Evolutionary conservation across 2,797 vertebrate genomes (phyloP).

Genomic region (Mus spretus): DNA sequence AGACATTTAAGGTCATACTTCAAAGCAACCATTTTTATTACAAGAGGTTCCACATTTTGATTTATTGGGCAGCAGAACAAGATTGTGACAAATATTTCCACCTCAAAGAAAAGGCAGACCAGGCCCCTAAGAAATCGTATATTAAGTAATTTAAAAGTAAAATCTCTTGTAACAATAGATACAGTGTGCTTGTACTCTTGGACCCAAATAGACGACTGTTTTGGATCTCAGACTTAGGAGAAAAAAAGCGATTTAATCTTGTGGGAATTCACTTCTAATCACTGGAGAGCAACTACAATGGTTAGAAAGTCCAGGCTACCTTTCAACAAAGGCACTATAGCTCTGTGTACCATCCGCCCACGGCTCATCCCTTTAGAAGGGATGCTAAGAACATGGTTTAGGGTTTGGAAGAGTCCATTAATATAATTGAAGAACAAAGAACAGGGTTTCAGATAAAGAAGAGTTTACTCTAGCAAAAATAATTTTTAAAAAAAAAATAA

Average conservation of each 20-base stretch:
- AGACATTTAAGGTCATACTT: slow-evolving; percentile 88
- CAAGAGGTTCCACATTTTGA: slow-evolving; percentile 84
- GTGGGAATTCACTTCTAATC: slow-evolving; percentile 55
- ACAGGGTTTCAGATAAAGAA: slow-evolving; percentile 23
- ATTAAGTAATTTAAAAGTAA: slow-evolving; percentile 81
- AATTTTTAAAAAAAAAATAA: neutral
- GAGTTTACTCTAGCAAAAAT: slow-evolving; percentile 21
- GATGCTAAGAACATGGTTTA: neutral
- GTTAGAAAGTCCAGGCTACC: neutral
- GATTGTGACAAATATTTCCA: slow-evolving; percentile 82
- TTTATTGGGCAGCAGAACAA: slow-evolving; percentile 87
- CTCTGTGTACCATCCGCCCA: neutral
- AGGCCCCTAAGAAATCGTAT: slow-evolving; percentile 75
- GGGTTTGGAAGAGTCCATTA: neutral
- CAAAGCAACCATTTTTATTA: slow-evolving; percentile 90
- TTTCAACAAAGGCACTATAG: slow-evolving; percentile 25
- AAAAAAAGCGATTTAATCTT: slow-evolving; percentile 58
- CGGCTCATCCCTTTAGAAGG: neutral
- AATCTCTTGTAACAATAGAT: neutral
- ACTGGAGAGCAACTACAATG: slow-evolving; percentile 45
- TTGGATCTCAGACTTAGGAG: neutral
- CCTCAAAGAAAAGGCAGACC: slow-evolving; percentile 80
- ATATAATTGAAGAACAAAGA: slow-evolving; percentile 60
- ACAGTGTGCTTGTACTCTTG: slow-evolving; percentile 18
- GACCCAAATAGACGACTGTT: neutral